phyloP scores from a whole-genome alignment of 2,888 invertebrate genomes.

The Melikaiella ostensackeni region DNA sequence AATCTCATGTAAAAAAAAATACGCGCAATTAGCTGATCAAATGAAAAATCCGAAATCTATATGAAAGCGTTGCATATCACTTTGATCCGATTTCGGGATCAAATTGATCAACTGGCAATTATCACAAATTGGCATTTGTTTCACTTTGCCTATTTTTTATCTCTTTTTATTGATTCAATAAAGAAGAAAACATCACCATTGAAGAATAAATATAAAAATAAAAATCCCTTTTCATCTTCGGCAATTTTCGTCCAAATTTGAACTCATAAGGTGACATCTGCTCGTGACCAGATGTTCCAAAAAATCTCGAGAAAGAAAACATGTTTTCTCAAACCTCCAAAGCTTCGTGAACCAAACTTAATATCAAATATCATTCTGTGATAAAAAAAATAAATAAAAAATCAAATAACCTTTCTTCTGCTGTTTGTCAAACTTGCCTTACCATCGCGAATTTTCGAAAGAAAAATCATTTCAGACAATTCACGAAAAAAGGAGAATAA shows the following conservation, averaged over 20 bases:
- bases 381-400: too few relatives aligned
- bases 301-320: background rate
- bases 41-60: too few relatives aligned
- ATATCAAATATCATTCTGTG: background rate
- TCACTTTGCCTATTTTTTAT: background rate
- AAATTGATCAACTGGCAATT: too few relatives aligned
- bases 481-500: too few relatives aligned
- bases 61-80: too few relatives aligned
- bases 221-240: background rate
- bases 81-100: too few relatives aligned
- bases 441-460: background rate
- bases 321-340: background rate
- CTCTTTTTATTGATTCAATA: background rate
- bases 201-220: background rate
- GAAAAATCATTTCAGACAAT: background rate
- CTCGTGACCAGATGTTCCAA: background rate
- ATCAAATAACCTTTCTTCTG: too few relatives aligned
- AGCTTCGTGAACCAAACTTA: conserved; percentile 3
- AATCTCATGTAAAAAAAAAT: too few relatives aligned
- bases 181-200: background rate
- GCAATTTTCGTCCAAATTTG: background rate
- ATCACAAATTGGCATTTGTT: too few relatives aligned
- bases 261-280: conserved; percentile 3
- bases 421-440: background rate
- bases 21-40: too few relatives aligned